phyloP scores from a whole-genome alignment of 2,888 invertebrate species.

The Cataglyphis altisquamis region DNA sequence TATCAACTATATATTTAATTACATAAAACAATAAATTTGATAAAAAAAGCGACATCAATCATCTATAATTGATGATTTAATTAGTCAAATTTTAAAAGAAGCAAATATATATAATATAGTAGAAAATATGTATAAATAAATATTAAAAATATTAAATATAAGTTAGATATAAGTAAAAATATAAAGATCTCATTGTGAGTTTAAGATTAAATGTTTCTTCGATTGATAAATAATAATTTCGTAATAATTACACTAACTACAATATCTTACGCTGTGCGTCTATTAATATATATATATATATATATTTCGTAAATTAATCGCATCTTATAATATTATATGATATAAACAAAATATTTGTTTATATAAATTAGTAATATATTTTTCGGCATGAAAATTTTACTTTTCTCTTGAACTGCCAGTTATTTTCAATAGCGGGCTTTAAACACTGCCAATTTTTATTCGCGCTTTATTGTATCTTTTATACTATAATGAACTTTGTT shows the following conservation, averaged over 20 bases:
- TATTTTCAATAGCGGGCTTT: slow-evolving; percentile 73
- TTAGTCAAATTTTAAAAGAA: slow-evolving; percentile 1
- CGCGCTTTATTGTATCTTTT: slow-evolving; percentile 75
- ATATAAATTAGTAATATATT: slow-evolving; percentile 52
- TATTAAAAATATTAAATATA: slow-evolving; percentile 70
- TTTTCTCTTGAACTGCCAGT: slow-evolving; percentile 71
- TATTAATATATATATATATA: slow-evolving; percentile 61
- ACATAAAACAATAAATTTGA: background rate
- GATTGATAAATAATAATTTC: slow-evolving; percentile 59
- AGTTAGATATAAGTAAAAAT: slow-evolving; percentile 76
- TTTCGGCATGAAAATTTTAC: slow-evolving; percentile 63
- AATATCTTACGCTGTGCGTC: slow-evolving; percentile 57
- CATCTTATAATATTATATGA: slow-evolving; percentile 21
- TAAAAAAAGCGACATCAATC: background rate
- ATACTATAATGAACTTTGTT: slow-evolving; percentile 67
- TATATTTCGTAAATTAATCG: background rate
- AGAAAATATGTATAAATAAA: background rate
- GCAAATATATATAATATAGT: background rate
- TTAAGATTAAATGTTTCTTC: slow-evolving; percentile 71
- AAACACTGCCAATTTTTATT: slow-evolving; percentile 81
- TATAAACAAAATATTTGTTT: slow-evolving; percentile 14
- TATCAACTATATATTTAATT: background rate
- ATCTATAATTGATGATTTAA: slow-evolving; percentile 28
- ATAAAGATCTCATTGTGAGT: slow-evolving; percentile 82
- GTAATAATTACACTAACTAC: slow-evolving; percentile 10